These are phyloP conservation scores for Aspidoscelis tigris DNA, from an alignment of 2,113 vertebrate genomes.

Conservation along the genomic window DNA sequence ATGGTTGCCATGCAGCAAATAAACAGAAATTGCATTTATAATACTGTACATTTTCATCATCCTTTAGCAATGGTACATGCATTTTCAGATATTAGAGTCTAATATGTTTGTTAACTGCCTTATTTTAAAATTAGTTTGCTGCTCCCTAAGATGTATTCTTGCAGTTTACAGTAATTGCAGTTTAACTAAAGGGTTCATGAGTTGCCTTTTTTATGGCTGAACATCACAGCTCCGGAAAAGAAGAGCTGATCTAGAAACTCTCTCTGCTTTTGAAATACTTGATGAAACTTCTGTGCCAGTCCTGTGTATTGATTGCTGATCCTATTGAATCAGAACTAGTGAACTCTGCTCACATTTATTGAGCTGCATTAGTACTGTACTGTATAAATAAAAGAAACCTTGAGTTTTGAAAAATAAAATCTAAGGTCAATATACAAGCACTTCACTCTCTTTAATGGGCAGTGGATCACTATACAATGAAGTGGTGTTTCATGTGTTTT, in stretches of 20 bases:
- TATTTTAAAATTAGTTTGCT: slow-evolving; percentile 57
- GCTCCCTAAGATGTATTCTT: slow-evolving; percentile 65
- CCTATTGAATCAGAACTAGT: slow-evolving; percentile 60
- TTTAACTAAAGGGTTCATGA: slow-evolving; percentile 45
- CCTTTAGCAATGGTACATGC: neutral
- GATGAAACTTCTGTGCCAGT: neutral
- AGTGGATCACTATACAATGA: slow-evolving; percentile 69
- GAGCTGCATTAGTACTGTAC: slow-evolving; percentile 62
- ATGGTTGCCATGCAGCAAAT: neutral
- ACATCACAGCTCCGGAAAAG: neutral
- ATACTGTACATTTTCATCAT: neutral
- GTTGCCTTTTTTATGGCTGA: neutral
- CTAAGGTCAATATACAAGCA: slow-evolving; percentile 67
- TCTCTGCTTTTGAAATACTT: neutral
- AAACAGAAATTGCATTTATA: neutral
- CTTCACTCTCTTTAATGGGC: slow-evolving; percentile 68
- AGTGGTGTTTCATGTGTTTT: slow-evolving; percentile 59
- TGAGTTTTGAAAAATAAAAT: slow-evolving; percentile 61
- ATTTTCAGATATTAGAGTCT: neutral
- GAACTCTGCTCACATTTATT: slow-evolving; percentile 67
- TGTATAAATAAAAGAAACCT: slow-evolving; percentile 59
- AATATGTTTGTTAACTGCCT: slow-evolving; percentile 19
- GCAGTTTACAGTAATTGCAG: slow-evolving; percentile 61
- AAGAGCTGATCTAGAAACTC: neutral
- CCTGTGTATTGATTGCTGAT: slow-evolving; percentile 58